Evolutionary conservation across 2,113 vertebrate genomes (phyloP).

Genomic region (Poeciliopsis occidentalis): DNA sequence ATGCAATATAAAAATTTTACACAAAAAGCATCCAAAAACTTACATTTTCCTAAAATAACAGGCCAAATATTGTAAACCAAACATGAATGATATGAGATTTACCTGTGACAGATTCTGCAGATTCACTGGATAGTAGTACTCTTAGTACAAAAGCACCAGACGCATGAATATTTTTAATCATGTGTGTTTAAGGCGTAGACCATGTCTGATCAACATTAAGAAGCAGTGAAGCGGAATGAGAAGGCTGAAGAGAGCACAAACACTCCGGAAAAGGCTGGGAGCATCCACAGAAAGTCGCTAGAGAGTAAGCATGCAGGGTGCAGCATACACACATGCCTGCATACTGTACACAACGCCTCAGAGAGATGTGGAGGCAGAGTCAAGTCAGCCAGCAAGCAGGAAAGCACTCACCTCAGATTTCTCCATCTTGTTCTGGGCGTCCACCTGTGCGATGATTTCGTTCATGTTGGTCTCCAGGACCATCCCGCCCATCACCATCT

Average conservation of each 20-base stretch:
- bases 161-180: constrained; percentile 22
- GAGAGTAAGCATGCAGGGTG: constrained; percentile 73
- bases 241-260: constrained; percentile 62
- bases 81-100: constrained; percentile 34
- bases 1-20: constrained; percentile 37
- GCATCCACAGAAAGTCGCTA: constrained; percentile 67
- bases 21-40: not conserved
- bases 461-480: constrained; percentile 99
- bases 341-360: constrained; percentile 62
- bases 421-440: constrained; percentile 98
- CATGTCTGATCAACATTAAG: constrained; percentile 47
- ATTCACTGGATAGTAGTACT: constrained; percentile 40
- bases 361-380: constrained; percentile 26
- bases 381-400: constrained; percentile 6
- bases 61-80: constrained; percentile 18
- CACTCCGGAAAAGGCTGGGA: constrained; percentile 64
- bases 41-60: constrained; percentile 13
- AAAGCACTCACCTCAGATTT: constrained; percentile 94
- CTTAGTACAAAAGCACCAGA: constrained; percentile 41
- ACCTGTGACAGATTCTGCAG: constrained; percentile 41
- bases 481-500: constrained; percentile 99
- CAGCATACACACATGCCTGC: constrained; percentile 74
- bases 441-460: constrained; percentile 97
- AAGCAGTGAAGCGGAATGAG: constrained; percentile 58
- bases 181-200: constrained; percentile 28